Evolutionary conservation across 2,113 vertebrate species (phyloP), one percentile per base, ranked within the genome.

Genomic region (Urocitellus parryii): DNA sequence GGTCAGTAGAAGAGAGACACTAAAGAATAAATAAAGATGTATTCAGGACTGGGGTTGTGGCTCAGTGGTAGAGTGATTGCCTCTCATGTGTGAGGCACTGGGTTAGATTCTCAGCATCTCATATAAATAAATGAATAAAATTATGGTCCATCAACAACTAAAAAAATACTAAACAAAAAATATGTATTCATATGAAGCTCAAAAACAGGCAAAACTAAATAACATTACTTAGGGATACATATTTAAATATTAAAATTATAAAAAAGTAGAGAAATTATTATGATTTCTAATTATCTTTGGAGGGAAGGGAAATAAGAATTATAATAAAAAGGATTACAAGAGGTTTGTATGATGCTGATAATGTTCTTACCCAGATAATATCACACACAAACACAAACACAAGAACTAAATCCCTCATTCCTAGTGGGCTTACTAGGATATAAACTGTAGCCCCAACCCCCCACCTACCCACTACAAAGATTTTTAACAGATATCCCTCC

Each of bases 221-320:
- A 72, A 32, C 17, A 72, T 63, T 88, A 10, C 73, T 88, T 74
- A 89, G 13, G 17, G 10, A 56, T 81, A 2, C 8, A 81, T 34
- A 86, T 16, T n/a, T 10, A 73, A 89, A 85, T 90, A 81, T 76
- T 53, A 89, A 91, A 92, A 92, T 68, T 58, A 91, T 53, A 90
- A 82, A 90, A 85, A 92, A 92, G 20, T 9, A 67, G 61, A 92
- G 39, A 85, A 61, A 87, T 87, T 1, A 83, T 45, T 51, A n/a
- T 68, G 29, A 76, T 45, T 42, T 37, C 6, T 42, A 81, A 32
- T 76, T 92, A 80, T 27, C 20, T 81, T 70, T 76, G 74, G 20
- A 45, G 7, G 29, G 9, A 8, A 82, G 32, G 18, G 20, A 76
- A 63, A 82, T 76, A 39, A 42, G 34, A 88, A n/a, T 68, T 81